phyloP scores from a whole-genome alignment of 1,140 invertebrate genomes.

The Aphaenogaster rudis region DNA sequence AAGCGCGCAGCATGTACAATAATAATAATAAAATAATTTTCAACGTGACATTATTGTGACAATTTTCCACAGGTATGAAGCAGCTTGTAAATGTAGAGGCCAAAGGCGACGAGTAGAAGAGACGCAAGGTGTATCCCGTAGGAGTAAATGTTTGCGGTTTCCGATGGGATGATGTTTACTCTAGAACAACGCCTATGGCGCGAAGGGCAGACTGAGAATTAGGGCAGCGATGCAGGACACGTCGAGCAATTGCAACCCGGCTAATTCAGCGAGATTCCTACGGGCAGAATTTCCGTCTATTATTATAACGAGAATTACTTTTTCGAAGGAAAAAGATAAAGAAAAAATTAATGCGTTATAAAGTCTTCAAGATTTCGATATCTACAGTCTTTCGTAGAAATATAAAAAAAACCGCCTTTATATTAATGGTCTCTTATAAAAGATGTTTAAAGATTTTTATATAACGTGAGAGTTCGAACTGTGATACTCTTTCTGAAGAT shows the following conservation, averaged over 20 bases:
- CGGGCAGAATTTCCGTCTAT: not conserved
- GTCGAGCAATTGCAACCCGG: slow-evolving; percentile 51
- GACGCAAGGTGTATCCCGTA: slow-evolving; percentile 53
- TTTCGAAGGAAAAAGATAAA: not conserved
- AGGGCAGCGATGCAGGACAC: slow-evolving; percentile 66
- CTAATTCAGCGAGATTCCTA: not conserved
- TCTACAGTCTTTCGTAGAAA: not conserved
- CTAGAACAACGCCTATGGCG: slow-evolving; percentile 68
- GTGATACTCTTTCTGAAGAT: not conserved
- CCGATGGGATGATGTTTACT: slow-evolving; percentile 77
- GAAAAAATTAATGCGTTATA: not conserved
- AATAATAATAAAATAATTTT: slow-evolving; percentile 17
- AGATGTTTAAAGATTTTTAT: not conserved
- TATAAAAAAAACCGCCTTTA: not conserved
- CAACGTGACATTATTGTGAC: not conserved
- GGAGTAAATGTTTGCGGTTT: slow-evolving; percentile 80
- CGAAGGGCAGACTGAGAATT: slow-evolving; percentile 72
- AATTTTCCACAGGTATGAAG: not conserved
- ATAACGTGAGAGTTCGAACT: not conserved
- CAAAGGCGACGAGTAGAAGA: slow-evolving; percentile 5
- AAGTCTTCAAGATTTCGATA: not conserved
- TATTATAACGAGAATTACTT: not conserved
- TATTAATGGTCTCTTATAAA: not conserved
- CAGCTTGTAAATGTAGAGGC: not conserved
- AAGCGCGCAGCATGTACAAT: not conserved